phyloP scores from a whole-genome alignment of 2,113 vertebrate species.

The Stictonetta naevosa region DNA sequence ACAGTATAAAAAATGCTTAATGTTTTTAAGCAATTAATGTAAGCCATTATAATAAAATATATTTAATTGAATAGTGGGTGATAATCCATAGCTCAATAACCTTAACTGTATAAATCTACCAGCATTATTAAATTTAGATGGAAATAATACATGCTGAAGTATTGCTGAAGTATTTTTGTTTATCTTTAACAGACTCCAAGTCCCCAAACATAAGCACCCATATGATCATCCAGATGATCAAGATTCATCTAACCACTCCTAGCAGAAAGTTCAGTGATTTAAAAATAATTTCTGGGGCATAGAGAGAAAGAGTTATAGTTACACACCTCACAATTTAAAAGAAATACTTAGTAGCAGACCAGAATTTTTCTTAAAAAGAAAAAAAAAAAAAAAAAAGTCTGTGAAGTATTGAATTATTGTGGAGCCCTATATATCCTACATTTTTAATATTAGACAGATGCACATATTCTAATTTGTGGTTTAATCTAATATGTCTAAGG shows the following conservation, averaged over 20 bases:
- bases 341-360: neutral
- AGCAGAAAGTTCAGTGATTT: neutral
- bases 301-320: neutral
- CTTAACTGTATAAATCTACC: neutral
- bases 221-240: neutral
- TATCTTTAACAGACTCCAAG: neutral
- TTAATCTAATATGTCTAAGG: neutral
- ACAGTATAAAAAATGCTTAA: neutral
- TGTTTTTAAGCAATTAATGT: neutral
- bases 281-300: neutral
- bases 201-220: neutral
- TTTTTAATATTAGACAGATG: neutral
- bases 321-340: neutral
- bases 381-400: neutral
- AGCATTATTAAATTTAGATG: neutral
- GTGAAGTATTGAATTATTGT: neutral
- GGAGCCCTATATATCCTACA: neutral
- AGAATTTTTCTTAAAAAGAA: neutral
- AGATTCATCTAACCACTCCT: neutral
- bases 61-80: neutral
- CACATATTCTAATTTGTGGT: neutral
- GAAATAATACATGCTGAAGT: neutral
- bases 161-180: neutral
- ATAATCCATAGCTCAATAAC: slow-evolving; percentile 3
- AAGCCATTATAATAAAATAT: neutral